Base-by-base conservation (phyloP, 2,113 vertebrate species). In the Hippocampus guttulatus region DNA sequence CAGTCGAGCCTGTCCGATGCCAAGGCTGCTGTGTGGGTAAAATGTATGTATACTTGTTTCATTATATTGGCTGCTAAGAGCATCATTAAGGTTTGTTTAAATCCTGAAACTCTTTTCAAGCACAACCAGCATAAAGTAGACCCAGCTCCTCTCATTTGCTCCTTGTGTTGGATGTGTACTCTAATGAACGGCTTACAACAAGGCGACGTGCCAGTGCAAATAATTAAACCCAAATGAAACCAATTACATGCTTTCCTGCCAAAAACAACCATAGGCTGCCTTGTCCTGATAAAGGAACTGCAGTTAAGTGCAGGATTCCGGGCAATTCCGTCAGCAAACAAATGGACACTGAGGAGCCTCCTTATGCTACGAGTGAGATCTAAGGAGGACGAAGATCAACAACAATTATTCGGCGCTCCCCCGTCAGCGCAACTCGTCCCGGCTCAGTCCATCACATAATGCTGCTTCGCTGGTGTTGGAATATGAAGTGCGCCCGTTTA, bases 141-240 rank as follows among this genome's bases (percentile, higher is more conserved):
- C 81, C 72, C 85, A 85, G 79, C 81, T 84, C 81, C 47, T 91
- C 90, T 91, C 89, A 89, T 92, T 92, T 93, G 91, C 89, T 91
- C 86, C 49, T 16, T 91, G 85, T 90, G 89, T 89, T 92, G 87
- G 87, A 89, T 91, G 81, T 86, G 88, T 90, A 90, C 88, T 88
- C 89, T 92, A 92, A 93, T 92, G 90, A 93, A 90, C 76, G 81
- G 76, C 88, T 91, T 91, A 93, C 88, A 93, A 92, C 90, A 93
- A 92, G 87, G 88, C 78, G 83, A 90, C 86, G 90, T 92, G 89
- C 90, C 91, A 92, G 90, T 82, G 85, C 89, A 93, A 93, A 93
- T 90, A 92, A 93, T 92, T 91, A 92, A 90, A 89, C 88, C 87
- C 88, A 91, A 92, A 81, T 90, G 87, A 89, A 93, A 92, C 90